Percentiles rank a stretch among this genome's conserved stretches.
These are phyloP conservation scores for Apantesis nais DNA, from an alignment of 2,888 invertebrate genomes.

Conservation along the genomic window DNA sequence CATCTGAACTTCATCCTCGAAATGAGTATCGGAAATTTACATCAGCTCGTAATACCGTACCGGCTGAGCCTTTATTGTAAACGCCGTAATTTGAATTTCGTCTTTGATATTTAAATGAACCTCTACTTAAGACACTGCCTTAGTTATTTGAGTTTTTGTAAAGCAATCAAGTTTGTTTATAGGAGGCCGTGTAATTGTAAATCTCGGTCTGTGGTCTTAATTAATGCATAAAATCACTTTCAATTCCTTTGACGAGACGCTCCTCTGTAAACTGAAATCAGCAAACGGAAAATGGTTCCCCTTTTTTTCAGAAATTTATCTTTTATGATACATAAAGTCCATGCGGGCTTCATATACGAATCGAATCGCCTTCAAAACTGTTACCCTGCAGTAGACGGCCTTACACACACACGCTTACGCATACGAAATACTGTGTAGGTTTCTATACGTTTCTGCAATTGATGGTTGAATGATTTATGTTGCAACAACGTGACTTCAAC, in stretches of 20 bases:
- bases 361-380: conserved; percentile 35
- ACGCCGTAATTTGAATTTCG: conserved; percentile 85
- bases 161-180: conserved; percentile 86
- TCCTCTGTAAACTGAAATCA: conserved; percentile 65
- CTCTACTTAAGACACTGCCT: conserved; percentile 85
- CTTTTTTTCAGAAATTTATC: conserved; percentile 54
- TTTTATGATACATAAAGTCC: conserved; percentile 40
- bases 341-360: conserved; percentile 29
- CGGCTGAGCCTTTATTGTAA: conserved; percentile 84
- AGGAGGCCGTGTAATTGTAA: conserved; percentile 82
- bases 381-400: conserved; percentile 15
- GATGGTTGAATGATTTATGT: conserved; percentile 50
- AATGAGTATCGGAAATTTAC: conserved; percentile 86
- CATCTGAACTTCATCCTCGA: conserved; percentile 80
- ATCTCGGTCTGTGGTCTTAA: conserved; percentile 82
- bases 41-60: conserved; percentile 83
- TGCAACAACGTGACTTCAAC: conserved; percentile 43
- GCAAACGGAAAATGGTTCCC: conserved; percentile 58
- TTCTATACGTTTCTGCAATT: conserved; percentile 45
- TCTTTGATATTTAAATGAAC: conserved; percentile 86
- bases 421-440: conserved; percentile 24
- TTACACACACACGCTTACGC: conserved; percentile 9
- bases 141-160: conserved; percentile 86
- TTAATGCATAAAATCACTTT: conserved; percentile 81
- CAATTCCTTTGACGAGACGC: conserved; percentile 65